Evolutionary conservation across 1,140 invertebrate species (phyloP), one percentile per base, ranked within the genome.

Genomic region (Tigriopus japonicus): DNA sequence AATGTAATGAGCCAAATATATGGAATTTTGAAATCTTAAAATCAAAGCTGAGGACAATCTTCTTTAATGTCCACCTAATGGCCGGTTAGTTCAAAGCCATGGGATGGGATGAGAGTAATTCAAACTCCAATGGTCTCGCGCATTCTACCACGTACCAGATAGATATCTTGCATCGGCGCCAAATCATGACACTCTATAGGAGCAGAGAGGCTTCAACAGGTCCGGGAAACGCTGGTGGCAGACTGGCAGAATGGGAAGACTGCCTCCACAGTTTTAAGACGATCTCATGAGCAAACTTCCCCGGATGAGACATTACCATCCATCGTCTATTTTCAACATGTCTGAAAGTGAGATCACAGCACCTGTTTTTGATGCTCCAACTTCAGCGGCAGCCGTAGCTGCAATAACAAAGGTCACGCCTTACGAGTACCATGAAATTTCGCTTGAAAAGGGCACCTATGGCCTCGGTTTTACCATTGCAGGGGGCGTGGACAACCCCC

Each of bases 381-480:
- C 19, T 3, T 3, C 53, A 14, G 17, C 17, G 52, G 6, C 56
- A 9, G 6, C 17, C 13, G 6, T 6, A n/a, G n/a, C 40, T 2
- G 2, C 43, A 3, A 13, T 45, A 63, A 68, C 82, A 67, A 81
- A 81, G 41, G 81, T 82, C 64, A 84, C 83, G 68, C 84, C 85
- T 68, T 91, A 85, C 81, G 78, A 85, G 65, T 85, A 86, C 73
- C 82, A 90, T 71, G 86, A 89, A 66, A 88, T 93, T 65, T 77
- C 80, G 63, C 73, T 94, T 69, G 86, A 90, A 68, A 79, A 87
- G 61, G 86, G 86, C 15, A 81, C 82, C 62, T 82, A 85, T 5
- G 87, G 87, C 17, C 76, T 98, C 28, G 95, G 94, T 6, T 98
- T 98, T 77, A 94, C 87, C 69, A 98, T 98, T 72, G 92, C 92